phyloP scores from a whole-genome alignment of 2,888 invertebrate species.

The Drosophila kokeensis region DNA sequence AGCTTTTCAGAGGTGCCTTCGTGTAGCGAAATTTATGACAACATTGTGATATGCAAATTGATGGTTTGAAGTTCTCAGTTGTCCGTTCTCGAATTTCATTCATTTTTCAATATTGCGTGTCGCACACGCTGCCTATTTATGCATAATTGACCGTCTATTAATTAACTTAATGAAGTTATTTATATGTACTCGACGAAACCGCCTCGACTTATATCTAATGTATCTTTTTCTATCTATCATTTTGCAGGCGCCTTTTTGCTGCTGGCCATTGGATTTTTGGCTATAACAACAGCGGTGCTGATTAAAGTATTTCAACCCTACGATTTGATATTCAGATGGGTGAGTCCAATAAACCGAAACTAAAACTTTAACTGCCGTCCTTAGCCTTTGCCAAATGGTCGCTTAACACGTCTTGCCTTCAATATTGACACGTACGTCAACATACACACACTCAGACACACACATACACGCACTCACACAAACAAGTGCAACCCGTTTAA shows the following conservation, averaged over 20 bases:
- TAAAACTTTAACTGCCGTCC: constrained; percentile 58
- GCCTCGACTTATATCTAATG: constrained; percentile 23
- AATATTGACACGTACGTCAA: constrained; percentile 4
- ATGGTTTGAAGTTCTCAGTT: constrained; percentile 10
- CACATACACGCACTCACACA: not conserved
- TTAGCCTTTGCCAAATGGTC: constrained; percentile 59
- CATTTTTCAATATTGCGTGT: constrained; percentile 41
- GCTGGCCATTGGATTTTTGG: constrained; percentile 89
- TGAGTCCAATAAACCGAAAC: constrained; percentile 84
- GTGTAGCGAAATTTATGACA: constrained; percentile 24
- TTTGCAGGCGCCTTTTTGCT: constrained; percentile 90
- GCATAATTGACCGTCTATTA: constrained; percentile 51
- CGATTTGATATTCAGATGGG: constrained; percentile 90
- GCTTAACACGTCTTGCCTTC: constrained; percentile 39
- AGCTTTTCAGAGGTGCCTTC: not conserved
- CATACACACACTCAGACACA: not conserved
- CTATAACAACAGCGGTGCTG: constrained; percentile 88
- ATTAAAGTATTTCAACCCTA: constrained; percentile 90
- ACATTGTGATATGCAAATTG: constrained; percentile 43
- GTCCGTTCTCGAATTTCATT: not conserved
- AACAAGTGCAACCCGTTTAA: constrained; percentile 32
- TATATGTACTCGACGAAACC: constrained; percentile 54
- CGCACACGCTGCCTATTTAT: constrained; percentile 38
- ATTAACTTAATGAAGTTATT: constrained; percentile 66
- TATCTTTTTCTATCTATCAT: constrained; percentile 9